Evolutionary conservation across 2,888 invertebrate species (phyloP).

Genomic region (Brachypalpus laphriformis): DNA sequence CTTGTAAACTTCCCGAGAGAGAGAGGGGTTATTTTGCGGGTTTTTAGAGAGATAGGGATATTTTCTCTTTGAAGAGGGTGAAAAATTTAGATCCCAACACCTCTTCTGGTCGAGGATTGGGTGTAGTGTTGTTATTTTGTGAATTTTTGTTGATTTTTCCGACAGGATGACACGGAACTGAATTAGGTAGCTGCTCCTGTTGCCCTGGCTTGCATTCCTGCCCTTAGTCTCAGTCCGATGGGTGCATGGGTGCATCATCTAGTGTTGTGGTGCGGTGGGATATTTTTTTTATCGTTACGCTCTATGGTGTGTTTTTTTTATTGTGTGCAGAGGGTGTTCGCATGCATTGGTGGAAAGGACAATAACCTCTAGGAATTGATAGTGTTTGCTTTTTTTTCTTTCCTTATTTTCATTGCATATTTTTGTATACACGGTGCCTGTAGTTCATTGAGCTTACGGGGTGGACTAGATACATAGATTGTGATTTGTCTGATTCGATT

Average conservation of each 20-base stretch:
- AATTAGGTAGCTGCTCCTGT: conserved; percentile 27
- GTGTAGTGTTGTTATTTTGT: conserved; percentile 44
- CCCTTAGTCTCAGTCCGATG: not conserved
- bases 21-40: not conserved
- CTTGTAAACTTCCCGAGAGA: not conserved
- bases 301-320: not conserved
- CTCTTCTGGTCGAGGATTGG: not conserved
- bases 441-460: conserved; percentile 62
- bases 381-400: conserved; percentile 49
- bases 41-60: conserved; percentile 17
- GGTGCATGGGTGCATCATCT: conserved; percentile 41
- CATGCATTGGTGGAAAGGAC: conserved; percentile 56
- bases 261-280: conserved; percentile 35
- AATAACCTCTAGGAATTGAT: conserved; percentile 70
- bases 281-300: conserved; percentile 10
- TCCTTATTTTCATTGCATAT: not conserved
- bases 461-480: conserved; percentile 35
- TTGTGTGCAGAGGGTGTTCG: conserved; percentile 14
- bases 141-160: conserved; percentile 43
- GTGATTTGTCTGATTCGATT: conserved; percentile 65
- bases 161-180: conserved; percentile 30
- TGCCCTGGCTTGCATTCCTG: not conserved
- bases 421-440: conserved; percentile 2
- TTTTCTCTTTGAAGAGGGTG: conserved; percentile 45
- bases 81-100: conserved; percentile 15